These are phyloP conservation scores for Dicrostonyx torquatus DNA, from an alignment of 2,797 vertebrate genomes.

Conservation along the genomic window DNA sequence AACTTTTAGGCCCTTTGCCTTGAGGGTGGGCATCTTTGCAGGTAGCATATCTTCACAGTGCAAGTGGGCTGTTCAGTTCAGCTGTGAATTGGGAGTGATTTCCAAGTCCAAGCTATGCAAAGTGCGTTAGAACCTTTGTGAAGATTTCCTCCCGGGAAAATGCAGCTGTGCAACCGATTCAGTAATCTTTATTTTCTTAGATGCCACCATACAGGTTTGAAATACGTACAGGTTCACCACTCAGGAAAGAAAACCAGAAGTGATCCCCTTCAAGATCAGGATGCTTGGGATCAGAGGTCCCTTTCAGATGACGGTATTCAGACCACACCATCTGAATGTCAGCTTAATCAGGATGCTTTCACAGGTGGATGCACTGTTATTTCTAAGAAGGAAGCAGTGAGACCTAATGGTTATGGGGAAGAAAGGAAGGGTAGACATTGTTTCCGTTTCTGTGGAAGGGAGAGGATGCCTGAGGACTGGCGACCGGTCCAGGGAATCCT, in stretches of 20 bases:
- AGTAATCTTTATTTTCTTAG: constrained; percentile 22
- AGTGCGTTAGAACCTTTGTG: constrained; percentile 23
- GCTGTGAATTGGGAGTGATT: not conserved
- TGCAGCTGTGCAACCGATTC: constrained; percentile 26
- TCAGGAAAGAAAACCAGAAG: not conserved
- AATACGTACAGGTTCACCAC: not conserved
- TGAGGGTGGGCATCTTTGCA: not conserved
- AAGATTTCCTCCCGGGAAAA: constrained; percentile 16
- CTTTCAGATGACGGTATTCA: not conserved
- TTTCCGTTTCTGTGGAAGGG: not conserved
- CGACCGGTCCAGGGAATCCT: not conserved
- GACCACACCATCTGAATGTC: not conserved
- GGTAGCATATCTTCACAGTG: not conserved
- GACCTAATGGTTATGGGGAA: not conserved
- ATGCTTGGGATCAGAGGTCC: constrained; percentile 13
- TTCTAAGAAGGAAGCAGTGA: constrained; percentile 29
- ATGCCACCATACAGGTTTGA: not conserved
- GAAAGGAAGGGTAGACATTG: not conserved
- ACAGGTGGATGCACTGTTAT: constrained; percentile 45
- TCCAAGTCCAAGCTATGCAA: not conserved
- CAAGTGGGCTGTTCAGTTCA: not conserved
- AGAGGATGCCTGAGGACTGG: not conserved
- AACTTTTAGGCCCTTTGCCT: not conserved
- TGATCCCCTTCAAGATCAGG: not conserved
- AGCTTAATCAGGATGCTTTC: constrained; percentile 51